phyloP scores from a whole-genome alignment of 2,888 invertebrate genomes.

The Sepiola atlantica region DNA sequence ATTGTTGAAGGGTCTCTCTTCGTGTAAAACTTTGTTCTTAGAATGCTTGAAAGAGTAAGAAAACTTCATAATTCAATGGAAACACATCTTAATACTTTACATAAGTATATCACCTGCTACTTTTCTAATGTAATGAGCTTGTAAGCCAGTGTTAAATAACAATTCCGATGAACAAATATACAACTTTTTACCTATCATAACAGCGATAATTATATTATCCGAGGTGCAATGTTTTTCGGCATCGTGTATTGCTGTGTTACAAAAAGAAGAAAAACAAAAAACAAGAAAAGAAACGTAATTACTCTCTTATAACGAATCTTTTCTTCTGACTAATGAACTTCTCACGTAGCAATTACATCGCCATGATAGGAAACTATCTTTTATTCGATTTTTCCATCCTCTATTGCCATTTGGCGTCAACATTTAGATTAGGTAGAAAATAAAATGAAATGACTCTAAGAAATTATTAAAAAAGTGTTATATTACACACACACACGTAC shows the following conservation, averaged over 20 bases:
- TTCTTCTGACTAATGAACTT: background rate
- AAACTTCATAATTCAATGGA: background rate
- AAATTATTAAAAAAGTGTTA: background rate
- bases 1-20: too few species aligned
- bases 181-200: background rate
- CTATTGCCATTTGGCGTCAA: slow-evolving; percentile 33
- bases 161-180: background rate
- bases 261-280: too few species aligned
- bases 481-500: too few species aligned
- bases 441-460: background rate
- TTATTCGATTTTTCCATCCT: background rate
- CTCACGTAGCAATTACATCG: slow-evolving; percentile 12
- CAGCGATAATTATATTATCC: background rate
- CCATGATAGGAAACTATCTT: background rate
- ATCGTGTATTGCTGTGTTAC: background rate
- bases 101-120: too few species aligned
- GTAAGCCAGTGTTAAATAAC: background rate
- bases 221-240: background rate
- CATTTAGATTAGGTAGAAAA: slow-evolving; percentile 36
- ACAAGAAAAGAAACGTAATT: background rate
- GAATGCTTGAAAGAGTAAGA: background rate
- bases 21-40: too few species aligned
- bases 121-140: background rate
- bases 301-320: background rate
- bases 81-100: background rate